Evolutionary conservation across 2,888 invertebrate species (phyloP).

Genomic region (Liposcelis brunnea): DNA sequence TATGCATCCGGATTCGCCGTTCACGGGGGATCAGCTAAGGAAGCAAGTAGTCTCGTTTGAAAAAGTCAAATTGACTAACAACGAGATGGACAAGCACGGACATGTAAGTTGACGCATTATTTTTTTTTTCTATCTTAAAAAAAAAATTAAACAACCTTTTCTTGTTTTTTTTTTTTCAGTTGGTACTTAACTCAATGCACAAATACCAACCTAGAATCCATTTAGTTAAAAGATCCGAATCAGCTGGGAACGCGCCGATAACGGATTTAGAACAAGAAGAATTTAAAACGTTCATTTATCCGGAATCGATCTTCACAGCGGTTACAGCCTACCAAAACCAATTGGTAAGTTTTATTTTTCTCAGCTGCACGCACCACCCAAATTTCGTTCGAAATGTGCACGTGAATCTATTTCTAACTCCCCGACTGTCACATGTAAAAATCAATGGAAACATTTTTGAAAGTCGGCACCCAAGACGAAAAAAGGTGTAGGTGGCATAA

Average conservation of each 20-base stretch:
- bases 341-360: slow-evolving; percentile 69
- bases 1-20: slow-evolving; percentile 66
- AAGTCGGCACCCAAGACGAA: too few relatives aligned
- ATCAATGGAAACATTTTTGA: too few relatives aligned
- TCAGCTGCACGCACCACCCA: too few relatives aligned
- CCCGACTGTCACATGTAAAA: too few relatives aligned
- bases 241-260: slow-evolving; percentile 38
- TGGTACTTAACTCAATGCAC: slow-evolving; percentile 99
- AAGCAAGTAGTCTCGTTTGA: slow-evolving; percentile 69
- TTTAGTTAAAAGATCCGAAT: slow-evolving; percentile 73
- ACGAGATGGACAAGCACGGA: slow-evolving; percentile 61
- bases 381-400: too few relatives aligned
- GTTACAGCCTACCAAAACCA: slow-evolving; percentile 99
- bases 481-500: too few relatives aligned
- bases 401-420: too few relatives aligned
- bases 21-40: slow-evolving; percentile 55
- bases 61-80: slow-evolving; percentile 70
- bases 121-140: too few relatives aligned
- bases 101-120: slow-evolving; percentile 37
- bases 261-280: slow-evolving; percentile 82
- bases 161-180: slow-evolving; percentile 39
- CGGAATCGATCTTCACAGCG: slow-evolving; percentile 96
- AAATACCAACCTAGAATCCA: slow-evolving; percentile 97
- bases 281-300: slow-evolving; percentile 91
- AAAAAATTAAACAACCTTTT: too few relatives aligned